A percentile compares a stretch with the other conserved stretches of the same genome.
Conservation (phyloP, 2,888 invertebrate species). For the Camponotus fellah region DNA sequence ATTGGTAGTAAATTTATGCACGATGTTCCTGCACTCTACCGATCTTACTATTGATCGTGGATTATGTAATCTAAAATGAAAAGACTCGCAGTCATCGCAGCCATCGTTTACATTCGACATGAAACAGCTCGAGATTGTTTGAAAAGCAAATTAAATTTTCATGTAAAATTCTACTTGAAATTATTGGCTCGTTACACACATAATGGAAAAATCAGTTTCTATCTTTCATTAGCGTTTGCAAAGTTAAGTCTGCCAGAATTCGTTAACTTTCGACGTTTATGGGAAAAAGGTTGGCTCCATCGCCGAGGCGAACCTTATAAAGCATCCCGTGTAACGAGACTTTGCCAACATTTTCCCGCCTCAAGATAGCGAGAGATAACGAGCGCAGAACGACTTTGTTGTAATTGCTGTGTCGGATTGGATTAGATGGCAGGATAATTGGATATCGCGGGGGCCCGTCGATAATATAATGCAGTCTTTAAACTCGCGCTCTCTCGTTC, state of each 20-base stretch:
- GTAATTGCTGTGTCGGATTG: conserved; percentile 42
- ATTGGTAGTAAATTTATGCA: conserved; percentile 19
- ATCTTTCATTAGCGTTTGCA: neutral
- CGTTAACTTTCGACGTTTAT: neutral
- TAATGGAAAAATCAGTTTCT: neutral
- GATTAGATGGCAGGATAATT: conserved; percentile 49
- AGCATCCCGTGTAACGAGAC: neutral
- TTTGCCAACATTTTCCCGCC: conserved; percentile 18
- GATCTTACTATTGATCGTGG: neutral
- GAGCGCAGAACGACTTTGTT: conserved; percentile 34
- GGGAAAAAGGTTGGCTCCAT: neutral
- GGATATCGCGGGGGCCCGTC: conserved; percentile 21
- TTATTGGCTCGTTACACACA: neutral
- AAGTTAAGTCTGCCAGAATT: neutral
- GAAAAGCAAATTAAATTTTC: neutral
- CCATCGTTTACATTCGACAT: neutral
- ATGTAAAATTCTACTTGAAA: neutral
- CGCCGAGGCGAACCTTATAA: neutral
- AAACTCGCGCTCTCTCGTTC: neutral
- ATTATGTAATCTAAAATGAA: neutral
- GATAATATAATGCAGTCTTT: conserved; percentile 32
- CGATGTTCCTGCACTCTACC: neutral
- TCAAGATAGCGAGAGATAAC: conserved; percentile 16
- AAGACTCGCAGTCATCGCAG: neutral
- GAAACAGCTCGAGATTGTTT: too few relatives aligned